phyloP scores from a whole-genome alignment of 2,888 invertebrate genomes.

The Chorisops tibialis region DNA sequence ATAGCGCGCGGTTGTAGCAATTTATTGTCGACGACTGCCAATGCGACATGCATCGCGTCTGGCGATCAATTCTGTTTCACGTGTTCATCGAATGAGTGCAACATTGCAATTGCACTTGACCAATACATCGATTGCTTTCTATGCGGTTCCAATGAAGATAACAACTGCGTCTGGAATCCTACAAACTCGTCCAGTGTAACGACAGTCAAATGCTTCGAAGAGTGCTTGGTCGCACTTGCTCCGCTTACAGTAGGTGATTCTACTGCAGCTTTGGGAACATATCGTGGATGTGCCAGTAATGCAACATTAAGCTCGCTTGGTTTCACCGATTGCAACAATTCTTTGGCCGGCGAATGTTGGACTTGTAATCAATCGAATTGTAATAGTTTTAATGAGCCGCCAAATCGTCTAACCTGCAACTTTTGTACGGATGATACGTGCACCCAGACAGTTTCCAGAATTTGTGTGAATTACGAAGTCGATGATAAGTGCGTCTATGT shows the following conservation, averaged over 20 bases:
- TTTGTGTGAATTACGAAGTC: slow-evolving; percentile 1
- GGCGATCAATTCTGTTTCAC: slow-evolving; percentile 9
- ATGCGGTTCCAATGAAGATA: slow-evolving; percentile 13
- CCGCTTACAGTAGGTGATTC: neutral
- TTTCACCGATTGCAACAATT: neutral
- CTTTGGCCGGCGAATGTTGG: neutral
- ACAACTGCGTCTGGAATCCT: slow-evolving; percentile 16
- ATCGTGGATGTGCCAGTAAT: slow-evolving; percentile 11
- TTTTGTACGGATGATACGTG: slow-evolving; percentile 2
- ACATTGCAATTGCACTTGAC: neutral
- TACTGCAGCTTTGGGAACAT: neutral
- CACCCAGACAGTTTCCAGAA: neutral
- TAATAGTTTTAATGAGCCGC: slow-evolving; percentile 8
- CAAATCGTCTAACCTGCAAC: slow-evolving; percentile 8
- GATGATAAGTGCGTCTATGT: slow-evolving; percentile 14
- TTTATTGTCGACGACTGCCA: neutral
- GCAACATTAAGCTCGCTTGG: neutral
- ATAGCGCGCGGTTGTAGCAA: slow-evolving; percentile 11
- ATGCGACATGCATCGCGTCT: slow-evolving; percentile 5
- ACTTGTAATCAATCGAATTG: slow-evolving; percentile 4
- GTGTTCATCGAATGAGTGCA: slow-evolving; percentile 3
- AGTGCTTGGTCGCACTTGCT: slow-evolving; percentile 13
- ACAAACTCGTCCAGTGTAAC: neutral
- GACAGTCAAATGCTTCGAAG: neutral
- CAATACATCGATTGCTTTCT: slow-evolving; percentile 9